Conservation (phyloP, 2,113 vertebrate genomes). For the Nothocercus julius region DNA sequence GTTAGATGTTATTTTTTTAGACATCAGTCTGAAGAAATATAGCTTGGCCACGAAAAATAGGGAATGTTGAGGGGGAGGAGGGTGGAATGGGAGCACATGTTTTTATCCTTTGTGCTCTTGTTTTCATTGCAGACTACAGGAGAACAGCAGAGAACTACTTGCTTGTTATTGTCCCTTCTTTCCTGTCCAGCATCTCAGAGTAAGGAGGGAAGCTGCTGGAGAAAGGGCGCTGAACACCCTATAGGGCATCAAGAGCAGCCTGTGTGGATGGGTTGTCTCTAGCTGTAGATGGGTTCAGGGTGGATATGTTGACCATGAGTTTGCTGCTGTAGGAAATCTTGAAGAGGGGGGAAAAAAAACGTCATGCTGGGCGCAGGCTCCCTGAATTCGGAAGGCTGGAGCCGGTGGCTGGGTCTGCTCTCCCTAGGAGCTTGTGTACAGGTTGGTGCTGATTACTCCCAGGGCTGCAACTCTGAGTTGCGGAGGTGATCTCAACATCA, state of each 20-base stretch:
- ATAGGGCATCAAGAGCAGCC: not conserved
- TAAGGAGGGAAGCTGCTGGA: not conserved
- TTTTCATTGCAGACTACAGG: not conserved
- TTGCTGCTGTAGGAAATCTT: not conserved
- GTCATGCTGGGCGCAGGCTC: fast-evolving
- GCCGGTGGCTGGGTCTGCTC: not conserved
- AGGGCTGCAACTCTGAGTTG: not conserved
- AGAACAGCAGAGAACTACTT: not conserved
- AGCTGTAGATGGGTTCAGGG: not conserved
- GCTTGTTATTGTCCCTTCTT: not conserved
- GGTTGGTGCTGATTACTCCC: not conserved
- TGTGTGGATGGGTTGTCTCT: fast-evolving
- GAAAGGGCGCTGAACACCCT: not conserved
- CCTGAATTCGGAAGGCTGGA: not conserved
- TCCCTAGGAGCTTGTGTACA: not conserved
- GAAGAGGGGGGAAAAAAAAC: not conserved
- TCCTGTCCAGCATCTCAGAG: not conserved
- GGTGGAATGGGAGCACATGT: not conserved
- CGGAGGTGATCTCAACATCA: not conserved
- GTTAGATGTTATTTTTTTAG: not conserved
- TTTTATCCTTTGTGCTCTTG: not conserved
- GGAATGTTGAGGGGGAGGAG: fast-evolving
- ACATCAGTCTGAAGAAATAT: not conserved
- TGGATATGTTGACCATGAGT: not conserved
- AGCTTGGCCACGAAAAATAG: not conserved